Percentiles rank a stretch among this genome's conserved stretches.
phyloP scores from a whole-genome alignment of 2,113 vertebrate genomes.

The Agelaius tricolor region DNA sequence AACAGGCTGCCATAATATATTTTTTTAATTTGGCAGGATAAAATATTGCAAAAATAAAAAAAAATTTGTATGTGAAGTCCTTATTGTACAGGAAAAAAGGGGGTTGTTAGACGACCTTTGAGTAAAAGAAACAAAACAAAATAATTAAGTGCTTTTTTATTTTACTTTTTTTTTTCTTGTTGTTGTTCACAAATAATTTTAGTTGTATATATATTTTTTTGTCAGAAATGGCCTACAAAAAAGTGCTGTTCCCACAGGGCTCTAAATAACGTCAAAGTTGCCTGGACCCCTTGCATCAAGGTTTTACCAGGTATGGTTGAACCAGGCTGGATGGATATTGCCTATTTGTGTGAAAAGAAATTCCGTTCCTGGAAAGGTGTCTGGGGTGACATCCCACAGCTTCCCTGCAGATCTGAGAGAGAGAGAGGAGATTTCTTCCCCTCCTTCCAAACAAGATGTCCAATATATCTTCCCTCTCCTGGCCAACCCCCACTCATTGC shows the following conservation, averaged over 20 bases:
- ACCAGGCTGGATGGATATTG: constrained; percentile 62
- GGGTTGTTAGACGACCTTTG: constrained; percentile 87
- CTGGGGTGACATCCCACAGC: constrained; percentile 57
- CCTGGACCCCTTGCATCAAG: constrained; percentile 76
- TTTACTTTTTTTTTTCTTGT: constrained; percentile 51
- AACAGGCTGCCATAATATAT: constrained; percentile 92
- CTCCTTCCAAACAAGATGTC: not conserved
- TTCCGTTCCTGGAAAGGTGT: constrained; percentile 57
- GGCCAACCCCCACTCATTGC: not conserved
- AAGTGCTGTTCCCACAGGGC: constrained; percentile 73
- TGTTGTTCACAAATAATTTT: constrained; percentile 74
- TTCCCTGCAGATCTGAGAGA: constrained; percentile 40
- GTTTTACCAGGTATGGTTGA: constrained; percentile 73
- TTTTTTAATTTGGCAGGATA: constrained; percentile 92
- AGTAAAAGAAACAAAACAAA: constrained; percentile 81
- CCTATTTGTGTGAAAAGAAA: constrained; percentile 59
- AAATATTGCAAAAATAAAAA: constrained; percentile 83
- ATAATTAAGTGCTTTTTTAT: constrained; percentile 82
- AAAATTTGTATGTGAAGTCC: constrained; percentile 91
- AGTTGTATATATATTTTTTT: constrained; percentile 88
- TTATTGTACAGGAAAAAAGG: constrained; percentile 87
- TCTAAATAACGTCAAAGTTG: constrained; percentile 64
- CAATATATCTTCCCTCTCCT: not conserved
- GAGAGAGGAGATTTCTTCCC: constrained; percentile 41
- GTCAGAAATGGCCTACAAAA: constrained; percentile 78